Base-by-base conservation (phyloP, 2,113 vertebrate genomes). In the Budorcas taxicolor region DNA sequence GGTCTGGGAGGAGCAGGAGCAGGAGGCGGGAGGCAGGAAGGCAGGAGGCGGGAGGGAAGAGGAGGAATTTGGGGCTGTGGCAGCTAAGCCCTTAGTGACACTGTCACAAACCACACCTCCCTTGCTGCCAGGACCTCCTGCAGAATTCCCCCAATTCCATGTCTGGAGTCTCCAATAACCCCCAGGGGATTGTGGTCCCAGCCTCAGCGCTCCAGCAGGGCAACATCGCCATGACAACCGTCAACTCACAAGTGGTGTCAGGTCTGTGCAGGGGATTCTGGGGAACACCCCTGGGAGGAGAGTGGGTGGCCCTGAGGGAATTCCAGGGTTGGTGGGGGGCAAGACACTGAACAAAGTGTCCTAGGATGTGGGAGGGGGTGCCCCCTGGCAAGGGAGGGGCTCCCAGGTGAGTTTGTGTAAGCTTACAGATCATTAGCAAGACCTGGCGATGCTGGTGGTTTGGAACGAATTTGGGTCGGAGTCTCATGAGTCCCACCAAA, bases 71-170 rank as follows among this genome's bases (percentile, higher is more conserved):
- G 74, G 82, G 50, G 25, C 50, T 82, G 53, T 45, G 82, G 50
- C 53, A 15, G 71, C 43, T 78, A 64, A 86, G 83, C n/a, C 50
- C 13, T 84, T 57, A 53, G 96, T 90, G 80, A 40, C 86, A 12
- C 52, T 83, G 86, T 96, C 97, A 91, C 85, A 80, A 97, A 88
- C 60, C 94, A 82, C 52, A 0, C 97, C 94, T 98, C 95, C 97
- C 96, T 97, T 29, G 25, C 58, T 25, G 80, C 31, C 98, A 99
- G 99, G 99, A 99, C 98, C 99, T 99, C 98, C 99, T 99, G 98
- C 99, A 99, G 99, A 99, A 98, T 99, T 99, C 99, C 36, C 99
- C 99, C 15, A 99, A 99, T 21, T 99, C 99, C 52, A 98, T 99
- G 99, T 99, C 99, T 7, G 99, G 99, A 6, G 97, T 99, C 90